phyloP scores from a whole-genome alignment of 2,888 invertebrate genomes.

The Chloroclysta siterata region DNA sequence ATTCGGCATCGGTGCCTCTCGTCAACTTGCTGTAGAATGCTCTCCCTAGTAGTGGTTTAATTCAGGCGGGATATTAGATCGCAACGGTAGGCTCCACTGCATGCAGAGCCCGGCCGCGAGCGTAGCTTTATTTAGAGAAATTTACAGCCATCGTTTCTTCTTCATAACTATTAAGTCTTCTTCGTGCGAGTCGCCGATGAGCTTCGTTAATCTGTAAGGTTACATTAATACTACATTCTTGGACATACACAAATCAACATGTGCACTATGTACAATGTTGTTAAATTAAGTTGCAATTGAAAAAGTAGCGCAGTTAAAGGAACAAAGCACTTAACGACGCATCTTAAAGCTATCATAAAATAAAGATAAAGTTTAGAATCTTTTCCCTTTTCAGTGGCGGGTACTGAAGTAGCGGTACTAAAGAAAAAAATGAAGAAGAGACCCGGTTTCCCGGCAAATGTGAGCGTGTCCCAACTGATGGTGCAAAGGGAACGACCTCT shows the following conservation, averaged over 20 bases:
- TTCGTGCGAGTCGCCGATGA: too few relatives aligned
- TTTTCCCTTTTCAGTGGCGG: slow-evolving; percentile 56
- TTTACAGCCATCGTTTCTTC: too few relatives aligned
- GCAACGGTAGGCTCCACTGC: too few relatives aligned
- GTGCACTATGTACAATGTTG: background rate
- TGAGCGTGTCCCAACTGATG: slow-evolving; percentile 87
- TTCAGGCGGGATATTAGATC: too few relatives aligned
- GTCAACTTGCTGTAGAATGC: too few relatives aligned
- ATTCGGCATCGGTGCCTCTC: too few relatives aligned
- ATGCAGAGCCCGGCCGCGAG: too few relatives aligned
- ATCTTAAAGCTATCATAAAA: slow-evolving; percentile 33
- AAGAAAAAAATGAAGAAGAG: slow-evolving; percentile 88
- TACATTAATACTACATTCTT: background rate
- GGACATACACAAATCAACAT: background rate
- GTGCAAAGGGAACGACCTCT: slow-evolving; percentile 86
- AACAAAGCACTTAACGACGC: slow-evolving; percentile 10
- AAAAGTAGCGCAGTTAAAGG: slow-evolving; percentile 10
- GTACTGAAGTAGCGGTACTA: slow-evolving; percentile 73
- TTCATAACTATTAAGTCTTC: too few relatives aligned
- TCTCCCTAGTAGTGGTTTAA: too few relatives aligned
- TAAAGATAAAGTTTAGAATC: slow-evolving; percentile 31
- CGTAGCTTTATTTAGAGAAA: too few relatives aligned
- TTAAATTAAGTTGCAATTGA: slow-evolving; percentile 1
- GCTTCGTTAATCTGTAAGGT: background rate
- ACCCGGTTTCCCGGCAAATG: slow-evolving; percentile 84